A percentile compares a stretch with the other conserved stretches of the same genome.
These are phyloP conservation scores for Calliopsis andreniformis DNA, from an alignment of 1,140 invertebrate genomes.

Conservation along the genomic window DNA sequence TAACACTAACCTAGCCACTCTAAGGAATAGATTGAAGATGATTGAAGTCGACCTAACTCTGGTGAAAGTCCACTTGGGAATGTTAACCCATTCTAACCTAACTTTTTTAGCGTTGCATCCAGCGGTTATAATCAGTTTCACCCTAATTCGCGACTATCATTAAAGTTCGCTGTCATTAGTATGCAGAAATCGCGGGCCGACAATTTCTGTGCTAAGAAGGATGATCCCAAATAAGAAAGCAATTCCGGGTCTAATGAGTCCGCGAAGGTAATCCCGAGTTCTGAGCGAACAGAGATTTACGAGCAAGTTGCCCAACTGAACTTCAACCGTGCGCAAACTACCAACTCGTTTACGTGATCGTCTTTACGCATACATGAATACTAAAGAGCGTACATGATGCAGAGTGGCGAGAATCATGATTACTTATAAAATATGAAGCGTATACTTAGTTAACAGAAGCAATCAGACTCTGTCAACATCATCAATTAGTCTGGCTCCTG, in stretches of 20 bases:
- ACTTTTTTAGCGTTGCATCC: too few relatives aligned
- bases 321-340: constrained; percentile 38
- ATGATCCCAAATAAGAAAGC: constrained; percentile 43
- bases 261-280: constrained; percentile 44
- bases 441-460: background rate
- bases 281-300: constrained; percentile 45
- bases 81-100: too few relatives aligned
- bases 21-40: too few relatives aligned
- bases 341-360: constrained; percentile 54
- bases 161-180: background rate
- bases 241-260: constrained; percentile 42
- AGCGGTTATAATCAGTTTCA: too few relatives aligned
- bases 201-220: constrained; percentile 17
- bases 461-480: constrained; percentile 1
- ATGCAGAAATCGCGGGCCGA: background rate
- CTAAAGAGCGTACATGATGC: constrained; percentile 25
- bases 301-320: constrained; percentile 39
- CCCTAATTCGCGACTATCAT: background rate
- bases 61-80: too few relatives aligned
- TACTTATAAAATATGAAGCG: constrained; percentile 16
- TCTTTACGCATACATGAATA: constrained; percentile 51
- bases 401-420: constrained; percentile 13
- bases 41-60: too few relatives aligned
- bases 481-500: background rate
- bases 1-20: too few relatives aligned